A percentile compares a stretch with the other conserved stretches of the same genome.
phyloP scores from a whole-genome alignment of 2,797 vertebrate species.

The Squalus acanthias region DNA sequence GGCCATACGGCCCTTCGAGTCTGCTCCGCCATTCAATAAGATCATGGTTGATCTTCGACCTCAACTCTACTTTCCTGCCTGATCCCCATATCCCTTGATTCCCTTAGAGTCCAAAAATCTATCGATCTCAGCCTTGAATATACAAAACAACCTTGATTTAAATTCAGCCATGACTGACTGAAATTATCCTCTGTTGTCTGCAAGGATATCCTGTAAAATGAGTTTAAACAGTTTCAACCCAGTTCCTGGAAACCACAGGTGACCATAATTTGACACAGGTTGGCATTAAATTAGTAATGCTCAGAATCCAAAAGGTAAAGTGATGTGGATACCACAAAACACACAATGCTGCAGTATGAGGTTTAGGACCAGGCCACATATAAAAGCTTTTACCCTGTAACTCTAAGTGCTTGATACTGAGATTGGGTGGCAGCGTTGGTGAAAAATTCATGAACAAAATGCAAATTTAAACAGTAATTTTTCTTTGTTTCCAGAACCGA shows the following conservation, averaged over 20 bases:
- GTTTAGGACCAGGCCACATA: background rate
- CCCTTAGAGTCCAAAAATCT: too few species aligned
- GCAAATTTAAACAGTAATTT: background rate
- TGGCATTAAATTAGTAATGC: background rate
- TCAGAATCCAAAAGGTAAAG: background rate
- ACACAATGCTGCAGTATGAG: background rate
- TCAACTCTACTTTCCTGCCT: too few species aligned
- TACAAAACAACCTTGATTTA: background rate
- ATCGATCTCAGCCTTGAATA: too few species aligned
- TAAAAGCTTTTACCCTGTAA: background rate
- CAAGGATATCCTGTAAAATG: background rate
- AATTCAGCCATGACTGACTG: background rate
- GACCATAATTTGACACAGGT: background rate
- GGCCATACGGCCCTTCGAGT: too few species aligned
- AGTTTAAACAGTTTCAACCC: background rate
- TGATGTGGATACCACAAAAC: too few species aligned
- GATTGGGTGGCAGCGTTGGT: slow-evolving; percentile 2
- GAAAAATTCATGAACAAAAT: background rate
- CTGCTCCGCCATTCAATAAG: too few species aligned
- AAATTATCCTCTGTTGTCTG: background rate
- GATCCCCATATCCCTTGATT: too few species aligned
- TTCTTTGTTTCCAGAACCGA: background rate
- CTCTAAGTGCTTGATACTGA: background rate
- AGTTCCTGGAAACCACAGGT: background rate
- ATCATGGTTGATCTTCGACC: too few species aligned